phyloP scores from a whole-genome alignment of 2,113 vertebrate species.

The Enhydra lutris region DNA sequence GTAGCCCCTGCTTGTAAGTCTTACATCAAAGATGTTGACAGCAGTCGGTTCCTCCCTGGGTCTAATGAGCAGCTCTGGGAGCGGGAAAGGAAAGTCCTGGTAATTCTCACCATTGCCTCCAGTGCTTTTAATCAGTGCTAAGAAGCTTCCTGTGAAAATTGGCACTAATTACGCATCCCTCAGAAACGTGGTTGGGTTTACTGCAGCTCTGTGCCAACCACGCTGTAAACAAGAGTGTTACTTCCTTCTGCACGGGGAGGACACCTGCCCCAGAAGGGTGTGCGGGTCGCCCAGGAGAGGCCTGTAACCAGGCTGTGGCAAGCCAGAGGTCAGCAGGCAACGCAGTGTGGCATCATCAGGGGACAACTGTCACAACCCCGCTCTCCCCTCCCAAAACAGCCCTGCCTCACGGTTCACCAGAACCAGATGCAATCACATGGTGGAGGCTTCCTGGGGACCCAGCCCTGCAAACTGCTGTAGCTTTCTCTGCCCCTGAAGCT shows the following conservation, averaged over 20 bases:
- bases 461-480: neutral
- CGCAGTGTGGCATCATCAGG: fast-evolving
- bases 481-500: neutral
- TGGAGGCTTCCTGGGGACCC: neutral
- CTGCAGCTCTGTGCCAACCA: fast-evolving
- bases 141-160: conserved; percentile 9
- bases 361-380: neutral
- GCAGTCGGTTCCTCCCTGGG: neutral
- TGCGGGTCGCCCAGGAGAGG: no score
- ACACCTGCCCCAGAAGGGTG: fast-evolving
- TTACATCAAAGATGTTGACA: neutral
- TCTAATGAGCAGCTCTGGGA: conserved; percentile 33
- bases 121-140: neutral
- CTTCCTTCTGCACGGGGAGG: neutral
- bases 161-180: neutral
- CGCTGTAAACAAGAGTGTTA: neutral
- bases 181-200: neutral
- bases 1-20: fast-evolving
- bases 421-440: fast-evolving
- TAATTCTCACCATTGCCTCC: neutral
- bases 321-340: fast-evolving
- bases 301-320: neutral
- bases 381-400: no score
- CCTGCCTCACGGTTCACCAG: neutral
- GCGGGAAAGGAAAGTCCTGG: neutral